Base-by-base conservation (phyloP, 1,140 invertebrate species). In the Mycetomoellerius zeteki region DNA sequence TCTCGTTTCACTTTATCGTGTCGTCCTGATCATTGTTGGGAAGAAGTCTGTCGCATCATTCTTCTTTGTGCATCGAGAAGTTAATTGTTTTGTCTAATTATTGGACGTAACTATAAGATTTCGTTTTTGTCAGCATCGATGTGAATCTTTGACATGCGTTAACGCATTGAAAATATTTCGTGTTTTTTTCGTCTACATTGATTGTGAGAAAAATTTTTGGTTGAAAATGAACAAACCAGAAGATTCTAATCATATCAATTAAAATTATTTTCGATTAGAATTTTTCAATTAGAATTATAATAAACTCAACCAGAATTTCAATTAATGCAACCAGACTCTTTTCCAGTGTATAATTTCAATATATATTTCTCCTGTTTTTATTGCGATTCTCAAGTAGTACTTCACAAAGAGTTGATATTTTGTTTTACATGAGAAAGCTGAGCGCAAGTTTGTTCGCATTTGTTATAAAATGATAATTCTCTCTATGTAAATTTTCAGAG, bases 11-110 rank as follows among this genome's bases (percentile, higher is more conserved):
- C 80, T 82, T 60, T 82, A 72, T 82, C 67, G 33, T 82, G 24
- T 47, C 37, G 2, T 24, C 24, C 27, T n/a, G 37, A 84, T 73
- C 27, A 37, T 54, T 52, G 65, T 10, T 8, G 80, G 37, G 24
- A 24, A 16, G 12, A 47, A 16, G 12, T 60, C 24, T 27, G 67
- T 58, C 37, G 67, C 67, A 24, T 58, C 43, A 21, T 84, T 84
- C 50, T 60, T 84, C 67, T 75, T 84, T 60, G 69, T 60, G 24
- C 56, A 21, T 54, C 54, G 33, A 73, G 33, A 50, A 84, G 30
- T 75, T 84, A 73, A 82, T 82, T 82, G 73, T 54, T 43, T 43
- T 16, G 78, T 82, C 52, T 73, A 82, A 82, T 82, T 82, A 82
- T 60, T 43, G 8, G 37, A 1, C 50, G 37, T 5, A 30, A 33